These are phyloP conservation scores for Electrona antarctica DNA, from an alignment of 2,113 vertebrate genomes.

Conservation along the genomic window DNA sequence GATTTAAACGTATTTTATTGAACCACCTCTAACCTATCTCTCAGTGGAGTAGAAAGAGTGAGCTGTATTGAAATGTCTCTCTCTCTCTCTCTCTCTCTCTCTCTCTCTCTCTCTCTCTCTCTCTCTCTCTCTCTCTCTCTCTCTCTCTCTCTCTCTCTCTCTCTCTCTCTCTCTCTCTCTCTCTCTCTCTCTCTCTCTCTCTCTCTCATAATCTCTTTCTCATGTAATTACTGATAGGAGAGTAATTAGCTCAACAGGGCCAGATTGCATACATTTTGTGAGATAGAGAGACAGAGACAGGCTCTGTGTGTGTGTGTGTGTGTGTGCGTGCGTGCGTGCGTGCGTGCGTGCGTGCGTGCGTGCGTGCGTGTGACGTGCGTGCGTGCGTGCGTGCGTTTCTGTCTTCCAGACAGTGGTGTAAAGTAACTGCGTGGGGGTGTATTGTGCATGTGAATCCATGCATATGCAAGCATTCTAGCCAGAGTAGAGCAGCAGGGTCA, in stretches of 20 bases:
- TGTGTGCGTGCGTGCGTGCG: constrained; percentile 1
- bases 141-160: background rate
- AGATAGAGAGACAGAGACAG: background rate
- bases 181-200: too few species aligned
- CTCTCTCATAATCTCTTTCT: constrained; percentile 23
- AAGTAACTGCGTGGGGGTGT: too few species aligned
- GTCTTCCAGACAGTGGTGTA: too few species aligned
- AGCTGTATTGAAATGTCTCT: constrained; percentile 48
- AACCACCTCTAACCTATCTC: constrained; percentile 23
- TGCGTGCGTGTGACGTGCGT: background rate
- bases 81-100: constrained; percentile 17
- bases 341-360: constrained; percentile 44
- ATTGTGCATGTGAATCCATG: background rate
- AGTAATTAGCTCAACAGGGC: constrained; percentile 72
- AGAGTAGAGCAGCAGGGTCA: constrained; percentile 43
- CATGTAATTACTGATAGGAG: constrained; percentile 73
- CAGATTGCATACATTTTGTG: constrained; percentile 38
- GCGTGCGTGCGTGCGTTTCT: background rate
- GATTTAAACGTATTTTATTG: constrained; percentile 24
- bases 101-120: too few species aligned
- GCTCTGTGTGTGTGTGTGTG: constrained; percentile 3
- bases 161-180: constrained; percentile 25
- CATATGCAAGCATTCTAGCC: background rate
- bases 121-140: too few species aligned
- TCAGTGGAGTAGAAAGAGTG: constrained; percentile 32